A percentile compares a stretch with the other conserved stretches of the same genome.
These are phyloP conservation scores for Drosophila anomelani DNA, from an alignment of 2,888 invertebrate species.

Conservation along the genomic window DNA sequence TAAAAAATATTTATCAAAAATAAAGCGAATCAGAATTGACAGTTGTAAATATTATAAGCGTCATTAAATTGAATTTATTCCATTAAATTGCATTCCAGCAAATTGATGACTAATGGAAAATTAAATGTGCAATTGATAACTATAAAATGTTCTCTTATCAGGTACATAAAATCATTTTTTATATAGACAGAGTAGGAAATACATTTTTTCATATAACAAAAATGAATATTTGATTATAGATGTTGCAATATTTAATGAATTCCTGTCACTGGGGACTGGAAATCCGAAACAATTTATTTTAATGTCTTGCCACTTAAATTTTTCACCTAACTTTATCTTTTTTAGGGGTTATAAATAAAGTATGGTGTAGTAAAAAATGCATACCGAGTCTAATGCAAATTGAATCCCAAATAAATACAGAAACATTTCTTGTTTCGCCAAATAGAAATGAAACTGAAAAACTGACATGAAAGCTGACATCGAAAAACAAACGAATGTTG, in stretches of 20 bases:
- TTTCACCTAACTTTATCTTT: not conserved
- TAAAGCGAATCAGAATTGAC: not conserved
- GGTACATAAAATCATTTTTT: not conserved
- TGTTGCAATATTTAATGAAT: not conserved
- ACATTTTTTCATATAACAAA: not conserved
- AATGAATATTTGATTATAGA: not conserved
- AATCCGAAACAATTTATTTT: constrained; percentile 1
- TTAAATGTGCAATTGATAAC: not conserved
- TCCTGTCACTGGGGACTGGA: too few species aligned
- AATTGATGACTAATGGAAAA: not conserved
- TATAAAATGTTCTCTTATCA: not conserved
- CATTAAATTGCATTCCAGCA: not conserved
- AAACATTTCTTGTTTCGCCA: not conserved
- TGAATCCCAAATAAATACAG: constrained; percentile 1
- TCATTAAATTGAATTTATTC: not conserved
- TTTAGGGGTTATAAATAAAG: not conserved
- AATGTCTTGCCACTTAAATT: not conserved
- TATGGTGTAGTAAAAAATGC: not conserved
- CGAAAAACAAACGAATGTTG: constrained; percentile 5
- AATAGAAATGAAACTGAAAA: constrained; percentile 7
- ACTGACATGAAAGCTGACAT: constrained; percentile 9
- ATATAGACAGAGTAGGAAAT: not conserved
- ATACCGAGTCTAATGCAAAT: not conserved
- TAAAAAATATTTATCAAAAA: not conserved
- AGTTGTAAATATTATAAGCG: not conserved